phyloP scores from a whole-genome alignment of 2,888 invertebrate genomes.

The Aspidiotus destructor region DNA sequence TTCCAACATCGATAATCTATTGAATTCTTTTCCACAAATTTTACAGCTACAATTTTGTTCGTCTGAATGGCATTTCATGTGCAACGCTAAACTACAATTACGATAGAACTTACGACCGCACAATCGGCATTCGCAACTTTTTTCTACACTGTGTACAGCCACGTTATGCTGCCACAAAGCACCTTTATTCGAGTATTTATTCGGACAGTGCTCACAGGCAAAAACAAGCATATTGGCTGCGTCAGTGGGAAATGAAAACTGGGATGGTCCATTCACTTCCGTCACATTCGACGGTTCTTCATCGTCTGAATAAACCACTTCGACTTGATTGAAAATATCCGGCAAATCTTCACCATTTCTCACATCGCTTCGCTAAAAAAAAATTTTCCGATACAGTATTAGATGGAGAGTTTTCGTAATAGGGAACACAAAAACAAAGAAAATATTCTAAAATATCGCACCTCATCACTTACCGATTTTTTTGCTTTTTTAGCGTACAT shows the following conservation, averaged over 20 bases:
- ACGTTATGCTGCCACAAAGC: conserved; percentile 38
- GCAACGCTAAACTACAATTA: conserved; percentile 37
- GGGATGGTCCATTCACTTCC: not conserved
- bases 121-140: conserved; percentile 37
- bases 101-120: conserved; percentile 38
- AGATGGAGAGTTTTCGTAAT: not conserved
- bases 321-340: conserved; percentile 37
- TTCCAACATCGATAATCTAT: conserved; percentile 36
- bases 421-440: not conserved
- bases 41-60: conserved; percentile 37
- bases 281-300: not conserved
- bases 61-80: conserved; percentile 37
- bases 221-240: conserved; percentile 24
- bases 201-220: conserved; percentile 37
- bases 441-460: not conserved
- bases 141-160: conserved; percentile 36
- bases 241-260: not conserved
- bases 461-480: conserved; percentile 8
- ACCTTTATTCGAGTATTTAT: conserved; percentile 37
- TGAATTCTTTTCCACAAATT: conserved; percentile 37
- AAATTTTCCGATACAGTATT: not conserved
- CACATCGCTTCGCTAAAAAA: conserved; percentile 5
- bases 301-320: conserved; percentile 38
- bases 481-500: conserved; percentile 16
- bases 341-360: conserved; percentile 34